These are phyloP conservation scores for Leptodirus hochenwartii DNA, from an alignment of 2,888 invertebrate genomes.

Conservation along the genomic window DNA sequence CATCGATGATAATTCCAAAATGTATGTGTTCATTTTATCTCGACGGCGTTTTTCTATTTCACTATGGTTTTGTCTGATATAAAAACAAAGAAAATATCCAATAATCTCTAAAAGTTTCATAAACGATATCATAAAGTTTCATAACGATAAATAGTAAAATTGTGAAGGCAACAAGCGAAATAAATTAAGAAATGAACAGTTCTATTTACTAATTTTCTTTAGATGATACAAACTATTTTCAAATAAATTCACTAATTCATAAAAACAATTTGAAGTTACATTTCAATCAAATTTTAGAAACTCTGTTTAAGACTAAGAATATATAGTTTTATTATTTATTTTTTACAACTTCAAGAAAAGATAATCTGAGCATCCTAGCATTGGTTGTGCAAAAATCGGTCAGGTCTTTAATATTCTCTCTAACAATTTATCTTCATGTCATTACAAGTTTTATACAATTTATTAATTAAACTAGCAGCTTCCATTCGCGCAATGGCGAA, in stretches of 20 bases:
- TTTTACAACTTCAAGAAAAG: too few species aligned
- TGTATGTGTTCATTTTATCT: slow-evolving; percentile 94
- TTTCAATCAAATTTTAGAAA: too few species aligned
- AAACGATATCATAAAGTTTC: neutral
- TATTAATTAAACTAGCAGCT: too few species aligned
- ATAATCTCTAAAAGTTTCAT: neutral
- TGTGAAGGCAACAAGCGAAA: slow-evolving; percentile 1
- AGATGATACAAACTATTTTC: slow-evolving; percentile 4
- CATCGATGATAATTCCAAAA: slow-evolving; percentile 74
- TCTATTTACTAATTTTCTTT: neutral
- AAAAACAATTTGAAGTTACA: neutral
- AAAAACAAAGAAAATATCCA: slow-evolving; percentile 14
- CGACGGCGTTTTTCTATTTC: slow-evolving; percentile 88
- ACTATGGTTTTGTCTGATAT: slow-evolving; percentile 79
- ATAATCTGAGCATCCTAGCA: too few species aligned
- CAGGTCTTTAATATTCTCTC: too few species aligned
- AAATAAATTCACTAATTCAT: neutral
- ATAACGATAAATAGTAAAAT: neutral
- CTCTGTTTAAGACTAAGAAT: too few species aligned
- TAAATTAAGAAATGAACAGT: neutral
- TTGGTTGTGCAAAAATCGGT: too few species aligned
- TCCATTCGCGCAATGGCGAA: too few species aligned
- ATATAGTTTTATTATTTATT: too few species aligned
- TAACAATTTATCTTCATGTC: too few species aligned
- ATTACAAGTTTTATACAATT: too few species aligned